Evolutionary conservation across 2,888 invertebrate species (phyloP).

Genomic region (Volucella inanis): DNA sequence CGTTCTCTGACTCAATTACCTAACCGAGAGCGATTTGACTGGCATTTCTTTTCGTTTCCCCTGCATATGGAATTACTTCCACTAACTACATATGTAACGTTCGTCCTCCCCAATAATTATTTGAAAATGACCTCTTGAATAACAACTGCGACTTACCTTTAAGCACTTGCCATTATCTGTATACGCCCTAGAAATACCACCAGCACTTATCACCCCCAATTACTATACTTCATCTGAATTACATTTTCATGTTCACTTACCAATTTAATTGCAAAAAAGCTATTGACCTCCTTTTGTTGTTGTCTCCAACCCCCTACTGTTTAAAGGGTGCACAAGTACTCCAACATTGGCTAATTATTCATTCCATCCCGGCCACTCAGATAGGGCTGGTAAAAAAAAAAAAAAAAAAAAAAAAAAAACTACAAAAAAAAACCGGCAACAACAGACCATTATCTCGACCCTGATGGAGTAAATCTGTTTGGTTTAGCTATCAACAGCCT

Average conservation of each 20-base stretch:
- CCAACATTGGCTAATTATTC: conserved; percentile 38
- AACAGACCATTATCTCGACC: conserved; percentile 14
- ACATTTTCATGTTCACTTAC: conserved; percentile 23
- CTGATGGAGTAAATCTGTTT: conserved; percentile 34
- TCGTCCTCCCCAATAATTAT: neutral
- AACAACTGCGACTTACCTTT: conserved; percentile 2
- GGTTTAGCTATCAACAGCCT: conserved; percentile 8
- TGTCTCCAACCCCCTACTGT: neutral
- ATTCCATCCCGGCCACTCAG: neutral
- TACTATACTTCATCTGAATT: conserved; percentile 26
- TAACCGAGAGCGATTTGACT: too few species aligned
- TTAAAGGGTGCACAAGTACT: neutral
- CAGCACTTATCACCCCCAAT: conserved; percentile 26
- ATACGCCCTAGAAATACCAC: neutral
- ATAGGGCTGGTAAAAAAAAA: conserved; percentile 13
- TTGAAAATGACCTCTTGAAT: neutral
- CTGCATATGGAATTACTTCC: neutral
- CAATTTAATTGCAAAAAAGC: conserved; percentile 14
- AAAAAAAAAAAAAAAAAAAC: neutral
- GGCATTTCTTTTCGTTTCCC: too few species aligned
- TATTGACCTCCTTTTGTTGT: conserved; percentile 10
- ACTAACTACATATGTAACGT: too few species aligned
- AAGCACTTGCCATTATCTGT: conserved; percentile 12
- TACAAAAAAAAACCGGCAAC: neutral
- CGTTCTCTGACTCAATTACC: too few species aligned